A percentile compares a stretch with the other conserved stretches of the same genome.
Evolutionary conservation across 2,888 invertebrate genomes (phyloP).

Genomic region (Lottia gigantea): DNA sequence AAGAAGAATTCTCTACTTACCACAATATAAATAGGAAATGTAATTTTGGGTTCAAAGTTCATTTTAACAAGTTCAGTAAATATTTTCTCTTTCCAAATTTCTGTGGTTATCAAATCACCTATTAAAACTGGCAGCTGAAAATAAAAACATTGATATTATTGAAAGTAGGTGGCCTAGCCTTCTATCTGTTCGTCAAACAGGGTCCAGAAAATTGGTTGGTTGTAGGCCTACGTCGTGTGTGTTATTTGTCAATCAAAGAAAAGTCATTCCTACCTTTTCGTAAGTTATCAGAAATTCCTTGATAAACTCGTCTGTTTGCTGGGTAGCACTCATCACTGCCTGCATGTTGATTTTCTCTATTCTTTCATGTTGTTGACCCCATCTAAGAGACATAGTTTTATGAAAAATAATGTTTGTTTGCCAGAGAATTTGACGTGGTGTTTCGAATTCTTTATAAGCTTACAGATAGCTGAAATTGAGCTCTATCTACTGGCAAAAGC

Average conservation of each 20-base stretch:
- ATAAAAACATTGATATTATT: conserved; percentile 18
- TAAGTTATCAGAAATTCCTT: conserved; percentile 83
- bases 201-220: too few species aligned
- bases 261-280: conserved; percentile 74
- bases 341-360: conserved; percentile 89
- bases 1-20: conserved; percentile 67
- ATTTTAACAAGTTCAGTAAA: conserved; percentile 80
- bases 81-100: conserved; percentile 86
- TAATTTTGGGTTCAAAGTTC: conserved; percentile 63
- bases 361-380: conserved; percentile 76
- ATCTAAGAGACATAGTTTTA: conserved; percentile 58
- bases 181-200: too few species aligned
- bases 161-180: too few species aligned
- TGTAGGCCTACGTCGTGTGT: too few species aligned
- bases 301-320: conserved; percentile 83
- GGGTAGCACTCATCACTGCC: conserved; percentile 83
- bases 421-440: too few species aligned
- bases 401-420: too few species aligned
- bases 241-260: too few species aligned
- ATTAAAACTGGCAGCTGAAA: conserved; percentile 79
- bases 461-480: too few species aligned
- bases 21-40: conserved; percentile 75
- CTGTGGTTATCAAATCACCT: conserved; percentile 84
- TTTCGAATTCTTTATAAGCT: too few species aligned
- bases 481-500: too few species aligned